phyloP scores from a whole-genome alignment of 1,140 invertebrate genomes.

The Drosophila pruinosa region DNA sequence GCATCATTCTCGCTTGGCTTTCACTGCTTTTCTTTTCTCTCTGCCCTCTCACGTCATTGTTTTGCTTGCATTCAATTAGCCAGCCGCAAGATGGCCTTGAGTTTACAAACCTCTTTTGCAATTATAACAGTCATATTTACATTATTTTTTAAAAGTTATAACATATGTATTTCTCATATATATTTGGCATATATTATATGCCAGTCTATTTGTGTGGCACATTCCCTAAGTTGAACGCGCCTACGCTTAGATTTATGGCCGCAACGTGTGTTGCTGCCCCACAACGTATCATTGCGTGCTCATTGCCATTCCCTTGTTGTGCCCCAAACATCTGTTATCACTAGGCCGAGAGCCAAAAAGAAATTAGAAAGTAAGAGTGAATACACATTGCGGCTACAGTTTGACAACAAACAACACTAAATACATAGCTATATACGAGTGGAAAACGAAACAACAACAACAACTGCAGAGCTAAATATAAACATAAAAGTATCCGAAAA shows the following conservation, averaged over 20 bases:
- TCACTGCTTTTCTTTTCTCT: not conserved
- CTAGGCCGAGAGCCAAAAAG: slow-evolving; percentile 8
- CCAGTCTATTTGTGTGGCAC: slow-evolving; percentile 14
- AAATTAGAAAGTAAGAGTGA: slow-evolving; percentile 57
- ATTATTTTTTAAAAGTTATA: not conserved
- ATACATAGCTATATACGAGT: not conserved
- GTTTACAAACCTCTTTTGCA: not conserved
- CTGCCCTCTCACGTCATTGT: slow-evolving; percentile 38
- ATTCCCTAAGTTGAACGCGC: slow-evolving; percentile 16
- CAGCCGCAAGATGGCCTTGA: slow-evolving; percentile 7
- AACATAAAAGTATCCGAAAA: slow-evolving; percentile 24
- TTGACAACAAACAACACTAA: slow-evolving; percentile 47
- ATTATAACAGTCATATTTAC: not conserved
- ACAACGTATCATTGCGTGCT: slow-evolving; percentile 32
- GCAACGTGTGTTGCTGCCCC: slow-evolving; percentile 50
- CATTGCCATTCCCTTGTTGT: not conserved
- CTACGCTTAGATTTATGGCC: slow-evolving; percentile 62
- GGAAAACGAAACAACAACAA: slow-evolving; percentile 19
- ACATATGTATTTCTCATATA: not conserved
- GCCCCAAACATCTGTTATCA: slow-evolving; percentile 43
- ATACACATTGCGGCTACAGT: slow-evolving; percentile 38
- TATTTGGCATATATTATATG: slow-evolving; percentile 25
- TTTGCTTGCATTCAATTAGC: slow-evolving; percentile 62
- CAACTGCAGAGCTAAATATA: slow-evolving; percentile 51
- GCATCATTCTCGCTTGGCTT: slow-evolving; percentile 4